Conservation (phyloP, 2,797 vertebrate genomes). For the Coregonus ussuriensis region DNA sequence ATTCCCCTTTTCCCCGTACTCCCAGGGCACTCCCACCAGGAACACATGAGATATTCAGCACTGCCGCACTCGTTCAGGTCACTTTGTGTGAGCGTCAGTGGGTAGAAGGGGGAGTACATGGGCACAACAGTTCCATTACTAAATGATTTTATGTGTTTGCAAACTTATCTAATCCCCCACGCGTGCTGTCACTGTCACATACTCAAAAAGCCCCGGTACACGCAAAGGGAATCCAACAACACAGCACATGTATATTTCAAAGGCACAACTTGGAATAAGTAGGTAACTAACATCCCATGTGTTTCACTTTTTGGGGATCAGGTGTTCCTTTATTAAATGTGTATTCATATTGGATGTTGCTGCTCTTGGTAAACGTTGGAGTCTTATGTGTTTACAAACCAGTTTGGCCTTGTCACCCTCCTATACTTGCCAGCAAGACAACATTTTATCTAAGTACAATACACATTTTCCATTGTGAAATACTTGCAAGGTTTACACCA, state of each 20-base stretch:
- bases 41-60: background rate
- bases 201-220: constrained; percentile 26
- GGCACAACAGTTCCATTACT: background rate
- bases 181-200: constrained; percentile 24
- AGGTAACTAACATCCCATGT: too few relatives aligned
- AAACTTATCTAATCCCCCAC: constrained; percentile 9
- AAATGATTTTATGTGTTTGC: constrained; percentile 15
- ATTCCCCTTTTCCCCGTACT: background rate
- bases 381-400: too few relatives aligned
- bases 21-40: background rate
- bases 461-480: too few relatives aligned
- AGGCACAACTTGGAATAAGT: too few relatives aligned
- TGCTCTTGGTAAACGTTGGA: too few relatives aligned
- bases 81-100: constrained; percentile 35
- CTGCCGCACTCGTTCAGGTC: constrained; percentile 17
- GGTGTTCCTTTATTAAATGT: too few relatives aligned
- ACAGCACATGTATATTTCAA: constrained; percentile 52
- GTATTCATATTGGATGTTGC: too few relatives aligned
- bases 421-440: too few relatives aligned
- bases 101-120: background rate
- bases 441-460: too few relatives aligned
- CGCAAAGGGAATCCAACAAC: constrained; percentile 29
- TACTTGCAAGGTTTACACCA: too few relatives aligned
- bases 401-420: too few relatives aligned
- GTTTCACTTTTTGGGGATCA: too few relatives aligned